Conservation (phyloP, 2,797 vertebrate genomes). For the Novumbra hubbsi region DNA sequence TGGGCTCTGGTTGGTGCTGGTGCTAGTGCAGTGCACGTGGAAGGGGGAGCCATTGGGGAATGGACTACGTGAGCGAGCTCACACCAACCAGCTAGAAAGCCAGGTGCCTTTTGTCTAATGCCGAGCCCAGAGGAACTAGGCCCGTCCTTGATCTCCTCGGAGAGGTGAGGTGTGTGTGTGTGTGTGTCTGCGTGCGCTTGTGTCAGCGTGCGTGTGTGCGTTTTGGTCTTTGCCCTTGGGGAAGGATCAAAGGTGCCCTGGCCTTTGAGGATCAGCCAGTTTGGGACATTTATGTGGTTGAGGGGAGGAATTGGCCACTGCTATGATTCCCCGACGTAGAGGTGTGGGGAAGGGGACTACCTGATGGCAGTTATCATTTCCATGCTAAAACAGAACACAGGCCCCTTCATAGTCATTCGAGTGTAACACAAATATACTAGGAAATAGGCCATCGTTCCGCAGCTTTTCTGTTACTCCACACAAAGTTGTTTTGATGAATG, state of each 20-base stretch:
- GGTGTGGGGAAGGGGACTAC: constrained; percentile 50
- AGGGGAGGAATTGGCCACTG: constrained; percentile 54
- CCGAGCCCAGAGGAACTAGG: constrained; percentile 14
- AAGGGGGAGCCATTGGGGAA: not conserved
- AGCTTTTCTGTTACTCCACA: no score
- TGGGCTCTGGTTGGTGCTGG: no score
- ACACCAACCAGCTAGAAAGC: constrained; percentile 7
- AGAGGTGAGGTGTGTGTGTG: constrained; percentile 7
- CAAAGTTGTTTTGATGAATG: no score
- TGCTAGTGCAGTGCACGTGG: not conserved
- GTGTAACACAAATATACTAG: no score
- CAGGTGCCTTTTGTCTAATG: constrained; percentile 28
- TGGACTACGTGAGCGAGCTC: not conserved
- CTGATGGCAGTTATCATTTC: constrained; percentile 51
- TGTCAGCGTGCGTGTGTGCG: not conserved
- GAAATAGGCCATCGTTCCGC: no score
- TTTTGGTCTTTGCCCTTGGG: constrained; percentile 45
- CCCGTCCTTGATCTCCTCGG: constrained; percentile 1
- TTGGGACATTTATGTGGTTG: not conserved
- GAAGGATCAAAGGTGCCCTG: constrained; percentile 60
- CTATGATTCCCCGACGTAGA: constrained; percentile 45
- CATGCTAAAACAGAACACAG: not conserved
- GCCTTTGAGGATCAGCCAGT: constrained; percentile 67
- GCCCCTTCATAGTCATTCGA: not conserved
- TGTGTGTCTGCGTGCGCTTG: not conserved